Conservation (phyloP, 2,113 vertebrate species). For the Myanophis thanlyinensis region DNA sequence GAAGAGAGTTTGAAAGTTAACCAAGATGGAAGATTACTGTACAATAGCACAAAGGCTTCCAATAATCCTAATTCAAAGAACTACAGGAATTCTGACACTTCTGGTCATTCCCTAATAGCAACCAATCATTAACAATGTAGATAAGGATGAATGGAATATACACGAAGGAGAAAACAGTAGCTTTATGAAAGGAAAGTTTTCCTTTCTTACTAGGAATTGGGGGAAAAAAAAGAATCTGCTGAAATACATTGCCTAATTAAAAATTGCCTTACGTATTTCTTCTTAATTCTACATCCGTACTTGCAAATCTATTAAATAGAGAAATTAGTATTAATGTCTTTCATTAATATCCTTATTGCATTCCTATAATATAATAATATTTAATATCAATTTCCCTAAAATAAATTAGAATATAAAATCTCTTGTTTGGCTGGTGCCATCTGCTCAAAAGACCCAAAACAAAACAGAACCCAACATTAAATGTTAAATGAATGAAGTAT, state of each 20-base stretch:
- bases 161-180: background rate
- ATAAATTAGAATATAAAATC: conserved; percentile 11
- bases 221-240: background rate
- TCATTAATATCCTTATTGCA: background rate
- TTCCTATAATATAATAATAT: conserved; percentile 17
- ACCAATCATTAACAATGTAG: background rate
- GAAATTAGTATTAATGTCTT: background rate
- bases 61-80: background rate
- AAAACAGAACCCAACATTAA: background rate
- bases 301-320: background rate
- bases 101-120: background rate
- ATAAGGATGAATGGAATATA: background rate
- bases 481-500: background rate
- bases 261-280: background rate
- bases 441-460: conserved; percentile 25
- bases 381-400: background rate
- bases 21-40: background rate
- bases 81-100: background rate
- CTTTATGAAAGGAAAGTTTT: background rate
- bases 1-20: background rate
- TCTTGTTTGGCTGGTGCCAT: conserved; percentile 20
- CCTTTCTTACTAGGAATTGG: background rate
- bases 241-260: background rate
- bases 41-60: background rate
- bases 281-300: background rate